Base-by-base conservation (phyloP, 2,113 vertebrate species). In the Tenebrosternarchus preto region DNA sequence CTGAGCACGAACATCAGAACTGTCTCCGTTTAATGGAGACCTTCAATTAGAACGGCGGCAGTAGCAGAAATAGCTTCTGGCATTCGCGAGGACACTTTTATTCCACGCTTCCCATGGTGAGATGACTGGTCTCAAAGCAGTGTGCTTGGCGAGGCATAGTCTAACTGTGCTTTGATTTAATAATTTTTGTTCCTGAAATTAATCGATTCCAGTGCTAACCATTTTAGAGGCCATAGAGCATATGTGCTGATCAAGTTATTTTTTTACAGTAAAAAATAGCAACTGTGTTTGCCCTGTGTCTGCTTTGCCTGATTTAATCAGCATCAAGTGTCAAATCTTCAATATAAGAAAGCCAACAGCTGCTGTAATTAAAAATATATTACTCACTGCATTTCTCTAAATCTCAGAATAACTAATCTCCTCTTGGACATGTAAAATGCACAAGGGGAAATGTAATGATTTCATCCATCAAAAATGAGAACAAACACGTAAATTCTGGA, bases 361-460 rank as follows among this genome's bases (percentile, higher is more conserved):
- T 93, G 92, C 90, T 90, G 87, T 86, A 87, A 93, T 93, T 91
- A 93, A 93, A 93, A 92, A 93, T 93, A 92, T 90, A 93, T 92
- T 86, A 75, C 89, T 85, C 87, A 88, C 90, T 88, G 88, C 89
- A 89, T 90, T 89, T 88, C 86, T 89, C 86, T 85, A 92, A 92
- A 93, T 88, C 90, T 85, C 84, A 86, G 90, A 93, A 92, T 92
- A 92, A 91, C 90, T 90, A 88, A 89, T 93, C 85, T 86, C 83
- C 89, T 88, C 87, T 81, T 86, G 73, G 85, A 81, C 88, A 86
- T 92, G 81, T 92, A 93, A 92, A 82, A 92, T 90, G 75, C 85
- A 93, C 90, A 86, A 90, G 86, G 85, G 90, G 78, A 91, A 92
- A 92, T 91, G 90, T 87, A 91, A 91, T 92, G 88, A 91, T 92